Evolutionary conservation across 2,113 vertebrate species (phyloP).

Genomic region (Tor tambroides): DNA sequence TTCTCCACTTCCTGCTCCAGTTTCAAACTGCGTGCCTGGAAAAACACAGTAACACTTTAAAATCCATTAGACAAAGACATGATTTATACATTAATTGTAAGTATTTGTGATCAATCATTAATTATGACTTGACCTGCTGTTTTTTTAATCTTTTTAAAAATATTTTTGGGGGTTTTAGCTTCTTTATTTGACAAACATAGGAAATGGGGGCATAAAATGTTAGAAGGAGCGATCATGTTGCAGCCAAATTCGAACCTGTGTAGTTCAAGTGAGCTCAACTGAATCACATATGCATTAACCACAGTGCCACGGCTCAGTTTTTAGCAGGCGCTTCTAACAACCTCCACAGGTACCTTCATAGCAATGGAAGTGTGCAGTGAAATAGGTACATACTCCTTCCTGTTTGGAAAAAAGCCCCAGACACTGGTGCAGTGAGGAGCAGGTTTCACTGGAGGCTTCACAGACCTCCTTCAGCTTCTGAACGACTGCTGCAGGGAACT

Average conservation of each 20-base stretch:
- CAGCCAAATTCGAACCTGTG: neutral
- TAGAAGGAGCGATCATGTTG: neutral
- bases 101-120: neutral
- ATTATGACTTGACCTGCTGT: neutral
- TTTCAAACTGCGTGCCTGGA: conserved; percentile 89
- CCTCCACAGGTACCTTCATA: neutral
- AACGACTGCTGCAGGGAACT: conserved; percentile 75
- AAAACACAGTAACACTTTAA: conserved; percentile 42
- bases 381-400: conserved; percentile 83
- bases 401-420: conserved; percentile 86
- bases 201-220: neutral
- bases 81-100: neutral
- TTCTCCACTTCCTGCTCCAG: conserved; percentile 96
- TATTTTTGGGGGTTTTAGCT: neutral
- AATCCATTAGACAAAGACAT: neutral
- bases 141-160: neutral
- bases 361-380: neutral
- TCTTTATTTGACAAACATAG: neutral
- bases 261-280: neutral
- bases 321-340: neutral
- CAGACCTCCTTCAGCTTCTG: conserved; percentile 85
- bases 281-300: too few species aligned
- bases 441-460: conserved; percentile 85
- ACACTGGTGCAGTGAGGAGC: conserved; percentile 81
- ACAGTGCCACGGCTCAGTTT: neutral